Conservation (phyloP, 1,140 invertebrate genomes). For the Planococcus citri region DNA sequence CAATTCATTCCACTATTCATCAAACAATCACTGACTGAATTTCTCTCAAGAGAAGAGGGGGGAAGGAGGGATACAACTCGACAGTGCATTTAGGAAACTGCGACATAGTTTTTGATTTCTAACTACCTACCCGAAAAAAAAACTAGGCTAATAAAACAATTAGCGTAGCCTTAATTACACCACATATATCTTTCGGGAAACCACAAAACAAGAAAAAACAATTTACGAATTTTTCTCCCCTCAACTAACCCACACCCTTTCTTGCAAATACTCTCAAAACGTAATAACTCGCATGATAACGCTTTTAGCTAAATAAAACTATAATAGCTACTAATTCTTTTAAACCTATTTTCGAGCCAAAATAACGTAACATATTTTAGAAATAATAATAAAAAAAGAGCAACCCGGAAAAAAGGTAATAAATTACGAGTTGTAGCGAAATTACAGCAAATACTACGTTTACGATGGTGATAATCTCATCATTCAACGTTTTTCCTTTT, state of each 20-base stretch:
- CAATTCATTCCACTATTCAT: no score
- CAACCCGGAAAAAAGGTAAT: conserved; percentile 10
- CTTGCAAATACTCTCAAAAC: background rate
- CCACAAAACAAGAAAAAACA: background rate
- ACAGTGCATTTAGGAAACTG: no score
- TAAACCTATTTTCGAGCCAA: conserved; percentile 16
- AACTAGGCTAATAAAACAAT: background rate
- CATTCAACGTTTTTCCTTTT: background rate
- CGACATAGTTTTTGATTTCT: no score
- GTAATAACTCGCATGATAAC: background rate
- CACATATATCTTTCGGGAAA: background rate
- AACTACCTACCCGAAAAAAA: no score
- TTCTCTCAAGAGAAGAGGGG: no score
- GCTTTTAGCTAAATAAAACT: background rate
- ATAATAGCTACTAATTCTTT: conserved; percentile 4
- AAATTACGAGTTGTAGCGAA: conserved; percentile 15
- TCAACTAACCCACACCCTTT: no score
- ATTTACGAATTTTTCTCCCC: background rate
- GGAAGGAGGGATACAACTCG: no score
- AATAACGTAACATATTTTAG: conserved; percentile 17
- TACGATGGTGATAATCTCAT: conserved; percentile 10
- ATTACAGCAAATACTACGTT: conserved; percentile 11
- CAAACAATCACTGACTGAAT: no score
- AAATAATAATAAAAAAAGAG: conserved; percentile 10
- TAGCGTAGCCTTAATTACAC: background rate